phyloP scores from a whole-genome alignment of 2,888 invertebrate genomes.

The Mythimna impura region DNA sequence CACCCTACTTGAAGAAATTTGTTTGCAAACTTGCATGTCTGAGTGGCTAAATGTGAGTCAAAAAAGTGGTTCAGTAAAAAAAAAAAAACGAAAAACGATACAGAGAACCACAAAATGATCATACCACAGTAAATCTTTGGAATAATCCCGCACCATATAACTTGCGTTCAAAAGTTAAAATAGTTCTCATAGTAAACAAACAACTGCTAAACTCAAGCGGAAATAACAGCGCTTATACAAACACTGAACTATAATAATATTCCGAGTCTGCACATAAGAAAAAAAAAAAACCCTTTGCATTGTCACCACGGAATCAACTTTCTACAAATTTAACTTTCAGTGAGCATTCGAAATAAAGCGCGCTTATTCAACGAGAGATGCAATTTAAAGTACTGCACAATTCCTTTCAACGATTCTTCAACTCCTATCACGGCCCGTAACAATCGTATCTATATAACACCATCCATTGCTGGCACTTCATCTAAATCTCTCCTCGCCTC shows the following conservation, averaged over 20 bases:
- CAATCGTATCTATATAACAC: slow-evolving; percentile 27
- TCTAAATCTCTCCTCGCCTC: neutral
- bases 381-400: slow-evolving; percentile 69
- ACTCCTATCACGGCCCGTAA: slow-evolving; percentile 19
- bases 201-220: slow-evolving; percentile 1
- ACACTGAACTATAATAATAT: slow-evolving; percentile 20
- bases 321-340: slow-evolving; percentile 62
- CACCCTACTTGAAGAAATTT: no score
- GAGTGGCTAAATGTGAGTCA: no score
- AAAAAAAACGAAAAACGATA: no score
- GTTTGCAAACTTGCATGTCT: no score
- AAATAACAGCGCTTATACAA: slow-evolving; percentile 19
- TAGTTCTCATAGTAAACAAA: neutral
- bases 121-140: no score
- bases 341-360: slow-evolving; percentile 59
- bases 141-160: neutral
- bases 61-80: no score
- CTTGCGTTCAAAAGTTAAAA: slow-evolving; percentile 1
- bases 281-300: slow-evolving; percentile 32
- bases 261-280: neutral
- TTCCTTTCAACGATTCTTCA: slow-evolving; percentile 51
- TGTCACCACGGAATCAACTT: slow-evolving; percentile 51
- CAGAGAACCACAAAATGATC: no score
- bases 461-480: slow-evolving; percentile 47
- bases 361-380: slow-evolving; percentile 61